A percentile compares a stretch with the other conserved stretches of the same genome.
Evolutionary conservation across 2,888 invertebrate species (phyloP).

Genomic region (Melikaiella ostensackeni): DNA sequence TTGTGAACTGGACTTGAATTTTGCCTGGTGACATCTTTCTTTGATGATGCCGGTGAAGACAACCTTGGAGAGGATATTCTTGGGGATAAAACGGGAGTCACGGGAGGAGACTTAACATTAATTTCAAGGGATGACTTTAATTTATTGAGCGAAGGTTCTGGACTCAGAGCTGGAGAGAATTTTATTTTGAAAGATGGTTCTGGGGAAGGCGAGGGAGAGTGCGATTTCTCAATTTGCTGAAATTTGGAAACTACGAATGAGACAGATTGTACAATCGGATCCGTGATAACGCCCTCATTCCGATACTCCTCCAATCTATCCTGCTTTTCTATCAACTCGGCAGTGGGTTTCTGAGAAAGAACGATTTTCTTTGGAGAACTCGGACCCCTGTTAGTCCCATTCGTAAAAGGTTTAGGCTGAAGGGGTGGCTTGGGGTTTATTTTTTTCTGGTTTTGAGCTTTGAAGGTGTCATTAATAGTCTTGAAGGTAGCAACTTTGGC

Average conservation of each 20-base stretch:
- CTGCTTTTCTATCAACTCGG: constrained; percentile 65
- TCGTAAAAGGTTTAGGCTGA: constrained; percentile 78
- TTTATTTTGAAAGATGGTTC: constrained; percentile 70
- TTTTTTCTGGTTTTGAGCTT: constrained; percentile 75
- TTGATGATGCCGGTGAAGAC: constrained; percentile 65
- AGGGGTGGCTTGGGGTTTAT: constrained; percentile 78
- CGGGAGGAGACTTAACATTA: constrained; percentile 66
- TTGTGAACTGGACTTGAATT: constrained; percentile 60
- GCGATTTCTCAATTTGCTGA: constrained; percentile 71
- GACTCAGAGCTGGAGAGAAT: constrained; percentile 71
- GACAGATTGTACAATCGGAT: constrained; percentile 71
- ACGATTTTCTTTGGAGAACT: constrained; percentile 72
- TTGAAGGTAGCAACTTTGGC: constrained; percentile 83
- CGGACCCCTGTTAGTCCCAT: constrained; percentile 71
- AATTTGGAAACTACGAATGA: constrained; percentile 76
- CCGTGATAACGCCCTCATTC: constrained; percentile 70
- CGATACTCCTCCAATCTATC: constrained; percentile 60
- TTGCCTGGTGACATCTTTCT: constrained; percentile 55
- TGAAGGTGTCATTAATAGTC: constrained; percentile 81
- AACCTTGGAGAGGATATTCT: constrained; percentile 64
- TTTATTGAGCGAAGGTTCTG: constrained; percentile 65
- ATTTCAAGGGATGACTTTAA: constrained; percentile 62
- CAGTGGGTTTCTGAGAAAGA: constrained; percentile 61
- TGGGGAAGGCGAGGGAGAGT: constrained; percentile 69
- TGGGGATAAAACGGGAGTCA: constrained; percentile 67